A percentile compares a stretch with the other conserved stretches of the same genome.
Evolutionary conservation across 2,888 invertebrate genomes (phyloP).

Genomic region (Cancer borealis): DNA sequence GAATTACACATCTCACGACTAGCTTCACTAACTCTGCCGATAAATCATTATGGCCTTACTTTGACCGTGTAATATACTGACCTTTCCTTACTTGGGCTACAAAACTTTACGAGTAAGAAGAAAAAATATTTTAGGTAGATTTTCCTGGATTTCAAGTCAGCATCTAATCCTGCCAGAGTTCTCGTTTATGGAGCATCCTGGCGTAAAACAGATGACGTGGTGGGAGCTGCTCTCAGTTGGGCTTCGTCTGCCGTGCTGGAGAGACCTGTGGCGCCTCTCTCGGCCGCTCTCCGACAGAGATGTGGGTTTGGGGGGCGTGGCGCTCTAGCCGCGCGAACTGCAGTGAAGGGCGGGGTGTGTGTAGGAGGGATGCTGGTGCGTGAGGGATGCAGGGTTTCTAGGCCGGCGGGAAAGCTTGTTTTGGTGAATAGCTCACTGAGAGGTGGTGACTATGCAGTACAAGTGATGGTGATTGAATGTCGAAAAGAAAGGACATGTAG

Average conservation of each 20-base stretch:
- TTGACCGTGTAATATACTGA: neutral
- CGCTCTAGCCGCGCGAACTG: neutral
- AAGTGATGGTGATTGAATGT: neutral
- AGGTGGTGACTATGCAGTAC: neutral
- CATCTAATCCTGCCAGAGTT: neutral
- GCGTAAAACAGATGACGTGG: constrained; percentile 17
- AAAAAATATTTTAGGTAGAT: neutral
- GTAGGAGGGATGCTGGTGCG: neutral
- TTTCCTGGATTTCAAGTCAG: neutral
- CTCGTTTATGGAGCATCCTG: constrained; percentile 15
- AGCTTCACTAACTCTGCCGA: too few species aligned
- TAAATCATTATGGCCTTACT: neutral
- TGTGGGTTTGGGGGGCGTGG: constrained; percentile 11
- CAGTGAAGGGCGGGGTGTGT: neutral
- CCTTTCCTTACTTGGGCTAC: neutral
- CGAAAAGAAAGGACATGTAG: neutral
- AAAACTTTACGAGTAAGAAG: neutral
- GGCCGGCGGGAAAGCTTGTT: neutral
- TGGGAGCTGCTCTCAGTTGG: constrained; percentile 28
- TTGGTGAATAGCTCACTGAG: neutral
- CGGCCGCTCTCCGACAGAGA: neutral
- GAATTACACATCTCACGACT: too few species aligned
- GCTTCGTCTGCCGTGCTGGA: constrained; percentile 5
- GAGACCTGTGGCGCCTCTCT: constrained; percentile 28
- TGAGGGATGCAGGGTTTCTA: neutral